Evolutionary conservation across 2,797 vertebrate genomes (phyloP).

Genomic region (Schizopygopsis pylzovi): DNA sequence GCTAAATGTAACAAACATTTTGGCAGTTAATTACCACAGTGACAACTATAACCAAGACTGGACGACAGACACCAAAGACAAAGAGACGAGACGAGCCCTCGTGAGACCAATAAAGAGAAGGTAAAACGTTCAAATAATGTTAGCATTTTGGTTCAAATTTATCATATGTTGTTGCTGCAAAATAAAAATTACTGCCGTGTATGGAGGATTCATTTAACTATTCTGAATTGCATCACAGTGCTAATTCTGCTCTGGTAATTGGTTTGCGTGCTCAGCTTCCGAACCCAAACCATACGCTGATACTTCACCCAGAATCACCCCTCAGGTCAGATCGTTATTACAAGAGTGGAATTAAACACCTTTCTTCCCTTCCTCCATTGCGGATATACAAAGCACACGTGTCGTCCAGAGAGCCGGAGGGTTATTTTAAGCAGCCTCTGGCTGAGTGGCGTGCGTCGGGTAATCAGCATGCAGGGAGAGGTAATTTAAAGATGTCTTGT

Average conservation of each 20-base stretch:
- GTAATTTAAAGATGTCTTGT: slow-evolving; percentile 84
- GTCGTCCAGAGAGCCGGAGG: slow-evolving; percentile 71
- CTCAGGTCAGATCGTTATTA: slow-evolving; percentile 50
- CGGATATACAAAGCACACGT: slow-evolving; percentile 58
- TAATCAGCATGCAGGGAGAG: slow-evolving; percentile 83
- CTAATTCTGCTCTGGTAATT: slow-evolving; percentile 49
- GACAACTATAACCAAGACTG: slow-evolving; percentile 75
- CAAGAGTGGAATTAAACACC: slow-evolving; percentile 48
- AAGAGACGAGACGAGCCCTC: slow-evolving; percentile 46
- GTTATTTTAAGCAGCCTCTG: slow-evolving; percentile 76
- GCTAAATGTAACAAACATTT: slow-evolving; percentile 76
- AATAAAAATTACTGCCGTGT: background rate
- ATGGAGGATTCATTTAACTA: background rate
- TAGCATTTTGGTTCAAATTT: slow-evolving; percentile 8
- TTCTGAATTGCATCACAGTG: slow-evolving; percentile 21
- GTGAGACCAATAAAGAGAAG: slow-evolving; percentile 49
- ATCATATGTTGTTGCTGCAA: slow-evolving; percentile 24
- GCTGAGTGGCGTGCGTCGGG: slow-evolving; percentile 78
- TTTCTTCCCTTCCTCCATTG: slow-evolving; percentile 35
- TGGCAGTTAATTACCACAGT: slow-evolving; percentile 80
- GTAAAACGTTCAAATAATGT: slow-evolving; percentile 3
- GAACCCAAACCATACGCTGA: slow-evolving; percentile 28
- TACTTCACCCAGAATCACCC: slow-evolving; percentile 31
- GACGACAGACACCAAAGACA: slow-evolving; percentile 66
- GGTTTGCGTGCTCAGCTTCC: slow-evolving; percentile 32